Conservation (phyloP, 2,888 invertebrate species). For the Nomada ferruginata region DNA sequence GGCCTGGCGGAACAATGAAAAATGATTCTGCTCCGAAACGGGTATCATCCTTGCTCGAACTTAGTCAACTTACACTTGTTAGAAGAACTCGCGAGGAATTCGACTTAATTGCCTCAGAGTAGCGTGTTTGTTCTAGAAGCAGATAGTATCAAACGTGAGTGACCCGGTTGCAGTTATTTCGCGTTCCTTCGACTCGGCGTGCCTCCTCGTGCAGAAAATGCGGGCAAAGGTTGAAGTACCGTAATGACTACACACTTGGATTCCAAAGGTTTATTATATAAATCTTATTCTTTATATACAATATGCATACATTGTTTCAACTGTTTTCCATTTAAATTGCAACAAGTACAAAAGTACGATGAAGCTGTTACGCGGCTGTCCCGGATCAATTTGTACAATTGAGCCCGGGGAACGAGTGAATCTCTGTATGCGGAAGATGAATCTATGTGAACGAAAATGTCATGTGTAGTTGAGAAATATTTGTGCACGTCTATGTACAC, state of each 20-base stretch:
- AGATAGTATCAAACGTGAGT: slow-evolving; percentile 27
- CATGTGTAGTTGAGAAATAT: not conserved
- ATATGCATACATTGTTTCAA: slow-evolving; percentile 50
- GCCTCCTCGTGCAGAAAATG: not conserved
- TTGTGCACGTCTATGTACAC: not conserved
- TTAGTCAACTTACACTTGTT: no score
- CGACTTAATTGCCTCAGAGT: slow-evolving; percentile 27
- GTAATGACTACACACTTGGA: slow-evolving; percentile 26
- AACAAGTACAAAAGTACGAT: slow-evolving; percentile 68
- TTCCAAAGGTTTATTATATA: slow-evolving; percentile 67
- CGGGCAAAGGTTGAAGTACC: slow-evolving; percentile 27
- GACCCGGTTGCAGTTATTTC: slow-evolving; percentile 1
- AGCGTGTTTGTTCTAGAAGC: slow-evolving; percentile 2
- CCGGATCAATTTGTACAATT: slow-evolving; percentile 28
- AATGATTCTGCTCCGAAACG: not conserved
- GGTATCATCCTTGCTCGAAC: no score
- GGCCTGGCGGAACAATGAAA: no score
- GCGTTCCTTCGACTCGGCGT: not conserved
- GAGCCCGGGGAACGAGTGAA: not conserved
- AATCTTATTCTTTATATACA: slow-evolving; percentile 70
- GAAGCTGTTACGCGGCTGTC: slow-evolving; percentile 34
- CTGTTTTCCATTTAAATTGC: slow-evolving; percentile 44
- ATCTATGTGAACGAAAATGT: not conserved
- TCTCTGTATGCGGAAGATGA: not conserved
- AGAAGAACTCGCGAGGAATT: slow-evolving; percentile 25